phyloP scores from a whole-genome alignment of 1,140 invertebrate species.

The Rhynchophorus ferrugineus region DNA sequence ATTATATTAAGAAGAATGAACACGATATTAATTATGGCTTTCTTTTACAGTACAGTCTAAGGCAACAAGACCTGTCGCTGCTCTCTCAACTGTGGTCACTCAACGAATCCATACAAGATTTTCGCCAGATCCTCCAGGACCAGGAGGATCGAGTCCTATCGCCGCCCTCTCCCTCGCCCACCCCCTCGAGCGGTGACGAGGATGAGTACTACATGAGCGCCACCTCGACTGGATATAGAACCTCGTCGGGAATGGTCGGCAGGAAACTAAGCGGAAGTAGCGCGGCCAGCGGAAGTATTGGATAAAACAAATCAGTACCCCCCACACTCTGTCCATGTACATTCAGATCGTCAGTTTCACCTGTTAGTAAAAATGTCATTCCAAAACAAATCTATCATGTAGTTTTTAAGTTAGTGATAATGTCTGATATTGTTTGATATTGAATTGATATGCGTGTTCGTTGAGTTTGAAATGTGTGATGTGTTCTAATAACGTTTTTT shows the following conservation, averaged over 20 bases:
- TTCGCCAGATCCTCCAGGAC: constrained; percentile 64
- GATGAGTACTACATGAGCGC: constrained; percentile 35
- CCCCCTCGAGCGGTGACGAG: constrained; percentile 50
- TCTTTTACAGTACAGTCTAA: constrained; percentile 64
- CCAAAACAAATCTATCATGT: too few species aligned
- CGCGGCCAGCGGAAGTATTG: constrained; percentile 4
- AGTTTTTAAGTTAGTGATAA: too few species aligned
- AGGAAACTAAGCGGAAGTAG: constrained; percentile 6
- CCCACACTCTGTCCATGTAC: too few species aligned
- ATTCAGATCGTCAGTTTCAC: too few species aligned
- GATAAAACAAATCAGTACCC: constrained; percentile 4
- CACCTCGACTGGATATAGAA: constrained; percentile 17
- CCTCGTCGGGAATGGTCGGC: not conserved
- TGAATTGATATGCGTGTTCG: too few species aligned
- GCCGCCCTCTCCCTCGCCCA: constrained; percentile 52
- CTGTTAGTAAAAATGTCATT: too few species aligned
- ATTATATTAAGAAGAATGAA: too few species aligned
- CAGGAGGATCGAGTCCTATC: constrained; percentile 49
- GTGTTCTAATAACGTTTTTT: too few species aligned
- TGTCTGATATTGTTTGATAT: too few species aligned
- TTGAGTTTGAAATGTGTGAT: too few species aligned
- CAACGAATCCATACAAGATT: constrained; percentile 82
- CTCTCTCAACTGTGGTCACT: constrained; percentile 81
- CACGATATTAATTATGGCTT: constrained; percentile 19
- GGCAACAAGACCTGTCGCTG: constrained; percentile 76